phyloP scores from a whole-genome alignment of 2,888 invertebrate genomes.

The Hybos culiciformis region DNA sequence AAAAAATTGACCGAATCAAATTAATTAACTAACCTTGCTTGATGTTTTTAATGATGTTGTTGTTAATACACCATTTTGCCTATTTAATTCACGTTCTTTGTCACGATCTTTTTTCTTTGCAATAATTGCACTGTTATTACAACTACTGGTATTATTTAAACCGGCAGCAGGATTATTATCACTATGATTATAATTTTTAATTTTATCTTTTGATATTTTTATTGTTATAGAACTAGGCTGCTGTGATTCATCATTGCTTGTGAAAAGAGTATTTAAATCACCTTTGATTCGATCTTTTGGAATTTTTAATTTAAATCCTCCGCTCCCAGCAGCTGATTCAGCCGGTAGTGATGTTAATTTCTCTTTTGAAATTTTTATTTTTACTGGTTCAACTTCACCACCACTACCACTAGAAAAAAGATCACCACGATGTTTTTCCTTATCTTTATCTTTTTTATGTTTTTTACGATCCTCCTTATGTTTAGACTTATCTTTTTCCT shows the following conservation, averaged over 20 bases:
- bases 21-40: too few species aligned
- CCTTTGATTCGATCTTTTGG: slow-evolving; percentile 58
- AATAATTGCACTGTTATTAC: slow-evolving; percentile 19
- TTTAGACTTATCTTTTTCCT: slow-evolving; percentile 64
- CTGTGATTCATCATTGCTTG: slow-evolving; percentile 4
- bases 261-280: slow-evolving; percentile 24
- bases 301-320: slow-evolving; percentile 59
- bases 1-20: too few species aligned
- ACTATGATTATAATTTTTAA: slow-evolving; percentile 38
- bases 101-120: slow-evolving; percentile 32
- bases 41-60: too few species aligned
- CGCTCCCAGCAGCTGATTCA: slow-evolving; percentile 9
- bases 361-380: slow-evolving; percentile 48
- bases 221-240: slow-evolving; percentile 48
- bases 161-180: not conserved
- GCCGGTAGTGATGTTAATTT: slow-evolving; percentile 33
- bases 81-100: slow-evolving; percentile 23
- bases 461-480: slow-evolving; percentile 58
- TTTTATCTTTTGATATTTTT: slow-evolving; percentile 64
- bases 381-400: slow-evolving; percentile 23
- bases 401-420: not conserved
- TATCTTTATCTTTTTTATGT: slow-evolving; percentile 53
- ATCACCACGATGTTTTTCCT: slow-evolving; percentile 27
- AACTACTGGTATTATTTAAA: not conserved
- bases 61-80: slow-evolving; percentile 28